A percentile compares a stretch with the other conserved stretches of the same genome.
Conservation (phyloP, 2,888 invertebrate genomes). For the Pyrrhia umbra region DNA sequence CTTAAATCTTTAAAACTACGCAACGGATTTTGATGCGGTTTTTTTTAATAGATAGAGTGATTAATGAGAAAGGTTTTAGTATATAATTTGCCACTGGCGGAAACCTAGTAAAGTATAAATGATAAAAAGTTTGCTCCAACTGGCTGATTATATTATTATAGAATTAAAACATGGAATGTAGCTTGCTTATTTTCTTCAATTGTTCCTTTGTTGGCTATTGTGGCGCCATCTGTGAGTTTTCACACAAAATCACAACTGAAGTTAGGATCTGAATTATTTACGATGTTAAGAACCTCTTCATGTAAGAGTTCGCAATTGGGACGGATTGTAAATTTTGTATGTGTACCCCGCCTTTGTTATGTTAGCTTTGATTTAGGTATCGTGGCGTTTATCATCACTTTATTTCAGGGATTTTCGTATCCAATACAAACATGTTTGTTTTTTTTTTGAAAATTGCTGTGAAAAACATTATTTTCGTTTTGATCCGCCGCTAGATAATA, state of each 20-base stretch:
- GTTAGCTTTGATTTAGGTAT: conserved; percentile 29
- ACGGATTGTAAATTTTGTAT: conserved; percentile 41
- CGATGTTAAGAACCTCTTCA: conserved; percentile 27
- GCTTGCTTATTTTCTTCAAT: too few relatives aligned
- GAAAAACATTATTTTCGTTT: too few relatives aligned
- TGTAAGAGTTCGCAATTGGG: conserved; percentile 30
- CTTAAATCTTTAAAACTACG: too few relatives aligned
- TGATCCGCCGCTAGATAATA: too few relatives aligned
- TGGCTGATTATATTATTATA: too few relatives aligned
- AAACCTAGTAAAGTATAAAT: too few relatives aligned
- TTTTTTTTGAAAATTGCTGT: not conserved
- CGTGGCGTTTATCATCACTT: conserved; percentile 14
- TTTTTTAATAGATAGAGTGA: too few relatives aligned
- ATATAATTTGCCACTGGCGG: too few relatives aligned
- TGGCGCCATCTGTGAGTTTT: conserved; percentile 47
- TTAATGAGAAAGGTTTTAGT: too few relatives aligned
- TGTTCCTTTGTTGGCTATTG: not conserved
- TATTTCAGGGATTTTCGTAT: not conserved
- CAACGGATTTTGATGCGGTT: too few relatives aligned
- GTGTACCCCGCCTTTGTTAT: not conserved
- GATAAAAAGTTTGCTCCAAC: too few relatives aligned
- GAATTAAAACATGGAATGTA: too few relatives aligned
- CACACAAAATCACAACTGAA: conserved; percentile 28
- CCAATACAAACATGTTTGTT: not conserved
- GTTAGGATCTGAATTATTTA: conserved; percentile 50